These are phyloP conservation scores for Chionodraco myersi DNA, from an alignment of 2,113 vertebrate genomes.

Conservation along the genomic window DNA sequence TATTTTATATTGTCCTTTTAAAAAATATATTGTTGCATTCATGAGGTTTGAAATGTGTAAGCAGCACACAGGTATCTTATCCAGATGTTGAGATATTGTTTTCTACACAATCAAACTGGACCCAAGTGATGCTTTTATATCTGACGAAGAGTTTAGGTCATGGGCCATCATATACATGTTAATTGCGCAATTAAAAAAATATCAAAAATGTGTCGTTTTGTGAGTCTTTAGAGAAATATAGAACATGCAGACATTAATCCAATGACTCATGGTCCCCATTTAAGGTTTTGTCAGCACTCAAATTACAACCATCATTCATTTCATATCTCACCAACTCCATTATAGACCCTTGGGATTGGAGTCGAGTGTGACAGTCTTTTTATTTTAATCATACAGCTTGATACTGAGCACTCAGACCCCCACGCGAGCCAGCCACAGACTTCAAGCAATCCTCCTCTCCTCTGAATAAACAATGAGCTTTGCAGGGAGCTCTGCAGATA, in stretches of 20 bases:
- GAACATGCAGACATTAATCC: background rate
- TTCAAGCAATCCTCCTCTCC: conserved; percentile 43
- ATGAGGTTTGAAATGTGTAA: too few relatives aligned
- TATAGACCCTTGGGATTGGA: conserved; percentile 2
- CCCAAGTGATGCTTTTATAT: too few relatives aligned
- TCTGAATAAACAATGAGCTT: conserved; percentile 67
- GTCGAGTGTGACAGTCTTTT: conserved; percentile 28
- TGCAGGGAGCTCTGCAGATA: conserved; percentile 51
- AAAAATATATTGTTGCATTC: too few relatives aligned
- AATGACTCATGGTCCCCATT: background rate
- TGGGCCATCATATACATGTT: too few relatives aligned
- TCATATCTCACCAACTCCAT: background rate
- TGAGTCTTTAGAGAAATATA: background rate
- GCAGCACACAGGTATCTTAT: too few relatives aligned
- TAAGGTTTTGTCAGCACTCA: background rate
- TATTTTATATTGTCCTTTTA: too few relatives aligned
- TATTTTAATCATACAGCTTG: conserved; percentile 29
- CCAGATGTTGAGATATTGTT: too few relatives aligned
- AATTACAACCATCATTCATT: conserved; percentile 5
- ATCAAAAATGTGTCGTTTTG: too few relatives aligned
- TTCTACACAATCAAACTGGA: too few relatives aligned
- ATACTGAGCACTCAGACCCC: conserved; percentile 24
- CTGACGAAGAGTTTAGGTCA: too few relatives aligned
- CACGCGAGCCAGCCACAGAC: conserved; percentile 16
- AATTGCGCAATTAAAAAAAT: too few relatives aligned